phyloP scores from a whole-genome alignment of 2,888 invertebrate genomes.

The Dorcus hopei region DNA sequence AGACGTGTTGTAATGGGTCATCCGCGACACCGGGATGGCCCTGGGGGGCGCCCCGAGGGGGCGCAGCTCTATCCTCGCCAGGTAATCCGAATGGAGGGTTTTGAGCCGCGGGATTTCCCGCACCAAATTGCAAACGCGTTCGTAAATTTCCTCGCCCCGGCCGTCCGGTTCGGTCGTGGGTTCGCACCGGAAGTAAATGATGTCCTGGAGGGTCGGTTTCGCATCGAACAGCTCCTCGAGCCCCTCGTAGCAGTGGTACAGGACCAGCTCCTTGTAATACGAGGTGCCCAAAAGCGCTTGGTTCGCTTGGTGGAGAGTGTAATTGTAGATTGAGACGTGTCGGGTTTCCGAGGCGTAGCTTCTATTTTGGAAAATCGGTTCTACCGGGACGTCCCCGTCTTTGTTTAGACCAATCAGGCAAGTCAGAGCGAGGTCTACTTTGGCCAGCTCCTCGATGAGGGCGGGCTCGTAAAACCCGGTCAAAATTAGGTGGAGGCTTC shows the following conservation, averaged over 20 bases:
- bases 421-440: conserved; percentile 2
- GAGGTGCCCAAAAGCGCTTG: too few relatives aligned
- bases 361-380: too few relatives aligned
- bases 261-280: too few relatives aligned
- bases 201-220: too few relatives aligned
- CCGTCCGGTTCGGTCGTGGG: too few relatives aligned
- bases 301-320: too few relatives aligned
- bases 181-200: too few relatives aligned
- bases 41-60: conserved; percentile 5
- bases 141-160: conserved; percentile 2
- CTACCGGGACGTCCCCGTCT: conserved; percentile 2
- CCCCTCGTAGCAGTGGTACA: too few relatives aligned
- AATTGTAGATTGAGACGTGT: too few relatives aligned
- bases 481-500: conserved; percentile 8
- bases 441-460: conserved; percentile 7
- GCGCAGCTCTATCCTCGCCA: background rate
- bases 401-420: conserved; percentile 7
- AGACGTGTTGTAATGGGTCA: conserved; percentile 12
- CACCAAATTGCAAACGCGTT: conserved; percentile 1
- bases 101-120: conserved; percentile 3
- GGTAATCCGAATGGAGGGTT: conserved; percentile 4
- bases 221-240: too few relatives aligned
- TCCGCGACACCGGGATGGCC: conserved; percentile 1
- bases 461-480: conserved; percentile 14
- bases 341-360: too few relatives aligned